phyloP scores from a whole-genome alignment of 2,888 invertebrate genomes.

The Apodemia hepburni region DNA sequence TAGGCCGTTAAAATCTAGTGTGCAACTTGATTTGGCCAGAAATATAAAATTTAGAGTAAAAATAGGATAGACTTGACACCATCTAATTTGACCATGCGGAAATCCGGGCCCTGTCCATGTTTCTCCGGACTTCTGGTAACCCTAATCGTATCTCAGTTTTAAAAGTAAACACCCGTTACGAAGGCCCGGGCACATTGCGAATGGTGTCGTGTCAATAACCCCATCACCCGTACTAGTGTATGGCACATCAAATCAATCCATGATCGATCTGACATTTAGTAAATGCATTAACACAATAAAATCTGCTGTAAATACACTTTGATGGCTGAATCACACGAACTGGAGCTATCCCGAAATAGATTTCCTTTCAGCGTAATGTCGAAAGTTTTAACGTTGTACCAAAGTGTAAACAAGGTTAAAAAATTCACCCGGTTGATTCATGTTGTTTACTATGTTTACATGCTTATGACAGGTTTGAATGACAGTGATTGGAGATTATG shows the following conservation, averaged over 20 bases:
- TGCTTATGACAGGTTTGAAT: no score
- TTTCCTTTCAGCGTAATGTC: not conserved
- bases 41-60: no score
- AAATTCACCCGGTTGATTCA: not conserved
- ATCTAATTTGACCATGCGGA: no score
- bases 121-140: not conserved
- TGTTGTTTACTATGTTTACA: no score
- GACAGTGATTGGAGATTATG: no score
- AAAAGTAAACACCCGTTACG: conserved; percentile 22
- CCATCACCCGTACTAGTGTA: conserved; percentile 2
- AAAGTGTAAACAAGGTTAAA: not conserved
- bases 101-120: not conserved
- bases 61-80: no score
- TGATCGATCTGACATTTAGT: conserved; percentile 4
- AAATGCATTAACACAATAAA: conserved; percentile 12
- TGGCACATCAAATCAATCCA: conserved; percentile 14
- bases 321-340: not conserved
- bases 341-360: not conserved
- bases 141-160: conserved; percentile 20
- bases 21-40: no score
- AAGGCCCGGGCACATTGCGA: conserved; percentile 16
- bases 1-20: no score
- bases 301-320: not conserved
- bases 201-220: conserved; percentile 22
- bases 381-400: not conserved